A percentile compares a stretch with the other conserved stretches of the same genome.
Evolutionary conservation across 2,797 vertebrate species (phyloP).

Genomic region (Helarctos malayanus): DNA sequence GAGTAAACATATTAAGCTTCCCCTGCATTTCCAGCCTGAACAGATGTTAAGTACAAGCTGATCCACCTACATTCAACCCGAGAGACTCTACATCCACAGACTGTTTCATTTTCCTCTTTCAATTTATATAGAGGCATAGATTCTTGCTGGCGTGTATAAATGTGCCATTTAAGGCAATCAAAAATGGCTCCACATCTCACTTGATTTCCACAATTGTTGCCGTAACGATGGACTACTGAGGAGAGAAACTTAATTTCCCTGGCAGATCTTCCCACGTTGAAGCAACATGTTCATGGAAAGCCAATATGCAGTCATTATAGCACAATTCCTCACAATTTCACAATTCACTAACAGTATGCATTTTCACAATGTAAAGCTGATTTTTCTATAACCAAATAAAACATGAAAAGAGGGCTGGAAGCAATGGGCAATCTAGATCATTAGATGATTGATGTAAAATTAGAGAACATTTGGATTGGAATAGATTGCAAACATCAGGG

Average conservation of each 20-base stretch:
- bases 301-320: slow-evolving; percentile 80
- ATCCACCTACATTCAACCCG: slow-evolving; percentile 83
- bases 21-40: slow-evolving; percentile 77
- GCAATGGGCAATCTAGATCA: slow-evolving; percentile 80
- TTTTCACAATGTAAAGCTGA: slow-evolving; percentile 84
- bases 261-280: slow-evolving; percentile 70
- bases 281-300: slow-evolving; percentile 70
- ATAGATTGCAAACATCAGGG: slow-evolving; percentile 71
- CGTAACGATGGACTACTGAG: slow-evolving; percentile 69
- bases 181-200: slow-evolving; percentile 78
- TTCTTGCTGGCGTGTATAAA: slow-evolving; percentile 79
- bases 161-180: slow-evolving; percentile 80
- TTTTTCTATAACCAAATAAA: slow-evolving; percentile 84
- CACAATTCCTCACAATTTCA: slow-evolving; percentile 78
- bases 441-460: slow-evolving; percentile 81
- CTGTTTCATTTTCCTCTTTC: slow-evolving; percentile 75
- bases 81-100: slow-evolving; percentile 74
- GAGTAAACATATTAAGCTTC: slow-evolving; percentile 83
- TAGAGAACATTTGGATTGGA: slow-evolving; percentile 64
- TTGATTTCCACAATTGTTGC: slow-evolving; percentile 84
- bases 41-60: slow-evolving; percentile 83
- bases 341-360: slow-evolving; percentile 77
- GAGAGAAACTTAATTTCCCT: slow-evolving; percentile 80
- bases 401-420: slow-evolving; percentile 75
- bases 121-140: slow-evolving; percentile 71